phyloP scores from a whole-genome alignment of 2,888 invertebrate species.

The Dysmachus trigonus region DNA sequence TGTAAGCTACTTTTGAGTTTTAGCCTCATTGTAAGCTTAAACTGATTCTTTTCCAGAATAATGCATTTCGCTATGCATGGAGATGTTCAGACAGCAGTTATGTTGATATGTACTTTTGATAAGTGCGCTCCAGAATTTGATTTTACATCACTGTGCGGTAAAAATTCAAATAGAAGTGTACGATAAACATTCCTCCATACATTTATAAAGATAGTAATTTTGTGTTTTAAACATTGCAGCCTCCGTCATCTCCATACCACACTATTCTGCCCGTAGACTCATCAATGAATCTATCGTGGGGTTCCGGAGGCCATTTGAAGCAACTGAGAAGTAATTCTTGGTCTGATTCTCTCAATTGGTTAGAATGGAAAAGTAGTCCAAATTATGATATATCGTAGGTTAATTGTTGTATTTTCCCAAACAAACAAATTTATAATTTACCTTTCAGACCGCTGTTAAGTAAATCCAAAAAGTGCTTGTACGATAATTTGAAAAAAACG shows the following conservation, averaged over 20 bases:
- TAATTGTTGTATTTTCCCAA: neutral
- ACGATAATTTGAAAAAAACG: slow-evolving; percentile 84
- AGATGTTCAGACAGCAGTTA: slow-evolving; percentile 93
- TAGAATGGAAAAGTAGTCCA: slow-evolving; percentile 61
- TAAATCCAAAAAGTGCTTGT: slow-evolving; percentile 64
- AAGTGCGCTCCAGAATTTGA: slow-evolving; percentile 67
- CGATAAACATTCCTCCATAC: slow-evolving; percentile 56
- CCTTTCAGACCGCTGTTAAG: slow-evolving; percentile 54
- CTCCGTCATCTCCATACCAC: slow-evolving; percentile 83
- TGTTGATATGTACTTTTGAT: slow-evolving; percentile 89
- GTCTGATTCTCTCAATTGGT: slow-evolving; percentile 81
- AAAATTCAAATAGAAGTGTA: slow-evolving; percentile 68
- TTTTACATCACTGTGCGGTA: slow-evolving; percentile 61
- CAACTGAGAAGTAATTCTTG: slow-evolving; percentile 85
- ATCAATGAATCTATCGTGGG: slow-evolving; percentile 74
- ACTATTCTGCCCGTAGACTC: slow-evolving; percentile 86
- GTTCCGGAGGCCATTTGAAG: slow-evolving; percentile 72
- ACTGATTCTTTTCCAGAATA: slow-evolving; percentile 67
- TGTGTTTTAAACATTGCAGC: slow-evolving; percentile 63
- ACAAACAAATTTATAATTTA: neutral
- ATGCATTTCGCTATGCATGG: slow-evolving; percentile 80
- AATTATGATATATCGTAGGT: slow-evolving; percentile 43
- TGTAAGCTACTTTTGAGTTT: slow-evolving; percentile 70
- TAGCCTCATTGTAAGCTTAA: neutral
- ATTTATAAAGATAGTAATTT: slow-evolving; percentile 44